Evolutionary conservation across 2,113 vertebrate genomes (phyloP).

Genomic region (Maccullochella peelii): DNA sequence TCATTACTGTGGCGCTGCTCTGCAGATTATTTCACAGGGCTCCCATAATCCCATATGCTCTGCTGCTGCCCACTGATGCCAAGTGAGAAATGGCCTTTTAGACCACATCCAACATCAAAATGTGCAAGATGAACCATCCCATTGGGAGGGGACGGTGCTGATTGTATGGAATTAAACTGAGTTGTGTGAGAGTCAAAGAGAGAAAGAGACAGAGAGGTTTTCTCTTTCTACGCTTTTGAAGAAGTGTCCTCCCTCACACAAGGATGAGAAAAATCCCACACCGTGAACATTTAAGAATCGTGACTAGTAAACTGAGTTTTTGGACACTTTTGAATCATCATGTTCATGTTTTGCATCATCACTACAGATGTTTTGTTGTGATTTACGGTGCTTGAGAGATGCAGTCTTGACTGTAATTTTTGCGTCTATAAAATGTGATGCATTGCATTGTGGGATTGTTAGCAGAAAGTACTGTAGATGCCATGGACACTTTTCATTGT

Average conservation of each 20-base stretch:
- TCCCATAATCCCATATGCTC: constrained; percentile 75
- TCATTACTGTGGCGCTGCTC: constrained; percentile 75
- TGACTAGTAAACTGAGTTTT: too few relatives aligned
- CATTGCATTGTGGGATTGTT: background rate
- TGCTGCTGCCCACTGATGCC: constrained; percentile 56
- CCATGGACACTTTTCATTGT: background rate
- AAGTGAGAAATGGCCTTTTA: constrained; percentile 70
- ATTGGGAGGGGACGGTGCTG: background rate
- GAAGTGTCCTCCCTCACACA: background rate
- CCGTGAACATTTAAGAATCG: background rate
- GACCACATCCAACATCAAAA: constrained; percentile 60
- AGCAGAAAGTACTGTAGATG: background rate
- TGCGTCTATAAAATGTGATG: background rate
- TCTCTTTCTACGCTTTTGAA: background rate
- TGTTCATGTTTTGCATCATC: background rate
- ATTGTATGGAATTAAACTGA: constrained; percentile 32
- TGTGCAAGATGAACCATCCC: constrained; percentile 51
- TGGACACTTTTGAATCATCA: too few relatives aligned
- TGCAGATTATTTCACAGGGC: constrained; percentile 75
- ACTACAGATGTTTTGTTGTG: background rate
- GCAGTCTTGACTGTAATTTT: background rate
- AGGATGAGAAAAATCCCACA: background rate
- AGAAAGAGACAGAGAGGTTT: background rate
- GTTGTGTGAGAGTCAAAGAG: constrained; percentile 12
- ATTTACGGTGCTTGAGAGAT: background rate